phyloP scores from a whole-genome alignment of 2,797 vertebrate species.

The Leptoclinus maculatus region DNA sequence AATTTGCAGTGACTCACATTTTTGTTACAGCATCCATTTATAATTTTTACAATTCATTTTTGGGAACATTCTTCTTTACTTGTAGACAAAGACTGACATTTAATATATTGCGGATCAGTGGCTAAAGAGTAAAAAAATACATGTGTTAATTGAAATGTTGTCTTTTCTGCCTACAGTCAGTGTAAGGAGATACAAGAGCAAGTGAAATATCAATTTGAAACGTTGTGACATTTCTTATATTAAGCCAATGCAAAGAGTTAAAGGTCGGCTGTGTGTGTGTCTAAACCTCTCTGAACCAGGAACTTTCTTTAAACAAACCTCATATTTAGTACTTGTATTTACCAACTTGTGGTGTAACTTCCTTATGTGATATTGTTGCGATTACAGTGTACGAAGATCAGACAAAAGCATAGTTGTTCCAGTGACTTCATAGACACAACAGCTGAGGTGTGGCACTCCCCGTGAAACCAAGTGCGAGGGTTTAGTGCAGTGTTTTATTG shows the following conservation, averaged over 20 bases:
- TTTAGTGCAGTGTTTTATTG: neutral
- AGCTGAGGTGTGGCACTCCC: neutral
- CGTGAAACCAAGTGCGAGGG: conserved; percentile 9
- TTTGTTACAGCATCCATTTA: neutral
- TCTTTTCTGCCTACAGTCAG: neutral
- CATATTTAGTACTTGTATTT: conserved; percentile 8
- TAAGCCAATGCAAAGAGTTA: neutral
- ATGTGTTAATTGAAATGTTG: neutral
- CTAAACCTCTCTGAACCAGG: neutral
- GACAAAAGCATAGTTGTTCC: conserved; percentile 6
- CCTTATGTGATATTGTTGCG: conserved; percentile 11
- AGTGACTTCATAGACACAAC: neutral
- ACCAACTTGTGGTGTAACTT: conserved; percentile 40
- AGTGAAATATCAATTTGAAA: neutral
- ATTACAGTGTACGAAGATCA: neutral
- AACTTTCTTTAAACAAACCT: conserved; percentile 9
- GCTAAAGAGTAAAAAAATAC: neutral
- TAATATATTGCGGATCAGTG: neutral
- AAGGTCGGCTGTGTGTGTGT: neutral
- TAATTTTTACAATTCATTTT: neutral
- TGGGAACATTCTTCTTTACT: neutral
- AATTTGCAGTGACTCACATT: neutral
- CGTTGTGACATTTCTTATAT: neutral
- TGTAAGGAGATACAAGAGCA: neutral
- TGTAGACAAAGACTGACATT: neutral